Base-by-base conservation (phyloP, 2,888 invertebrate species). In the Steinernema scapterisci region DNA sequence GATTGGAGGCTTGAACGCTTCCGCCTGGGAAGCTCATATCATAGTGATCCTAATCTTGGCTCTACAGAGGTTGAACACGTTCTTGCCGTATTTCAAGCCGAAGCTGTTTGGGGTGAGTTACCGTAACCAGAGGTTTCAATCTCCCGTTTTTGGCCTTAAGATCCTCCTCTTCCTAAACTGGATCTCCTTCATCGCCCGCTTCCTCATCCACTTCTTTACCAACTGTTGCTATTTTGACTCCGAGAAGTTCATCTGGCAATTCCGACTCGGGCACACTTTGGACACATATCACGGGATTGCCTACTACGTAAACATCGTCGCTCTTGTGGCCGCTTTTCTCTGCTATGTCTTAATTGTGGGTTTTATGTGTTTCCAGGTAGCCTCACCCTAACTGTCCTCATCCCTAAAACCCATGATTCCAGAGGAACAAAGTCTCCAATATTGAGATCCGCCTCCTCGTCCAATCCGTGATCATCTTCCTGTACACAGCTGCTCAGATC, bases 391-490 rank as follows among this genome's bases (percentile, higher is more conserved):
- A 38, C 38, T 3, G 3, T 38, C 9, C 38, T 38, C 9, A 38
- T 6, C 38, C 38, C 38, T 38, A 38, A 38, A 3, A 38, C 38
- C 9, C 38, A 6, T 38, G 5, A 6, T 38, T 52, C 11, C 23
- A 52, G 52, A 9, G 52, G 6, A 52, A 52, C 2, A 11, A 19
- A 23, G 52, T 52, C 19, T 52, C 21, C 11, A 6, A 21, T 23
- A 19, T 52, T 23, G 52, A 52, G 23, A 23, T 52, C 21, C 52
- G 52, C 2, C 52, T 52, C 11, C 52, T 52, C 19, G 6, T 52
- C 5, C 52, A 52, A 52, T 52, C 52, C 21, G 11, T 52, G n/a
- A 52, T 52, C 19, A 52, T 52, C 19, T 52, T 52, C 52, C 23
- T 52, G 21, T 52, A 19, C 23, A 52, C 52, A 11, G 19, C 23